phyloP scores from a whole-genome alignment of 1,140 invertebrate genomes.

The Teleogryllus occipitalis region DNA sequence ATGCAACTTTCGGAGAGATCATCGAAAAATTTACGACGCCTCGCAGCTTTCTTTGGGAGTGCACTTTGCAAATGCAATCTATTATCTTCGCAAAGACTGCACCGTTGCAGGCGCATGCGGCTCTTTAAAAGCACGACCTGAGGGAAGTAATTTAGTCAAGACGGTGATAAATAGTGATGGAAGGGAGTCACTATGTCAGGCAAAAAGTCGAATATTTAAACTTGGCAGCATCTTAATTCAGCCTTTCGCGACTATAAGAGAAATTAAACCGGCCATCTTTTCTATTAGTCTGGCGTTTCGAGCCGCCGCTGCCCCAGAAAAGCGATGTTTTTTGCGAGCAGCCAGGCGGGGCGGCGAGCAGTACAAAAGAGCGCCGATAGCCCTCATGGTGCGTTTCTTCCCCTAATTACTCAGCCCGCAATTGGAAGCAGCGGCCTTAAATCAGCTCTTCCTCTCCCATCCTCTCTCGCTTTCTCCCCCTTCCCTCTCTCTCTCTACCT shows the following conservation, averaged over 20 bases:
- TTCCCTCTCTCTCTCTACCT: too few species aligned
- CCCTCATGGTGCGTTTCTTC: too few species aligned
- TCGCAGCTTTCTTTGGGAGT: neutral
- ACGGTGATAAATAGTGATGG: neutral
- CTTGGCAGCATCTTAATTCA: neutral
- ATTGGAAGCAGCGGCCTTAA: too few species aligned
- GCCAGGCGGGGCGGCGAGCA: too few species aligned
- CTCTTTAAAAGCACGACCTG: neutral
- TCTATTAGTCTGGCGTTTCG: too few species aligned
- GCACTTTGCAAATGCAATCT: neutral
- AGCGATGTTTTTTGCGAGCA: too few species aligned
- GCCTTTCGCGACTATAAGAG: neutral
- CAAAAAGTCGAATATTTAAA: neutral
- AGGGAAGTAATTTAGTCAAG: neutral
- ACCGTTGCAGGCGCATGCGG: neutral
- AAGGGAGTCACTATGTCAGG: neutral
- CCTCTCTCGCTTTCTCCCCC: too few species aligned
- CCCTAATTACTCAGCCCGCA: too few species aligned
- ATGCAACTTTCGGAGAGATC: neutral
- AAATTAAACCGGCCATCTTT: too few species aligned
- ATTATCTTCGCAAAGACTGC: neutral
- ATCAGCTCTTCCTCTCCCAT: too few species aligned
- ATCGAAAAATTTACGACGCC: neutral
- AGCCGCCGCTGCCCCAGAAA: too few species aligned
- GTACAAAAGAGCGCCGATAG: too few species aligned